Conservation (phyloP, 2,797 vertebrate species). For the Microhierax caerulescens region DNA sequence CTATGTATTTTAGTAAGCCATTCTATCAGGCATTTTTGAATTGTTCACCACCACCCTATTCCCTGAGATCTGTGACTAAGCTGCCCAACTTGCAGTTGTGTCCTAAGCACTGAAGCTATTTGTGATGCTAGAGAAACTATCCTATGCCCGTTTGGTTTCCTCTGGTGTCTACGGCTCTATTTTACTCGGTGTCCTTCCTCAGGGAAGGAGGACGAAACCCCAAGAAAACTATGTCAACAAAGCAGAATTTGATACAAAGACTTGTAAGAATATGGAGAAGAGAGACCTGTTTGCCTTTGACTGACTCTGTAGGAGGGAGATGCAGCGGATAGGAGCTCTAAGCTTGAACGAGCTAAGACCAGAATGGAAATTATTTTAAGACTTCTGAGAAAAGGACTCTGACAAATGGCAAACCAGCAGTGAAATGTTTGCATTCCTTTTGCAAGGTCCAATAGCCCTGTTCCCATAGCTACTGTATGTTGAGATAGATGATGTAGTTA, state of each 20-base stretch:
- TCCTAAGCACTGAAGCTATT: neutral
- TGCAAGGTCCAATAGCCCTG: conserved; percentile 16
- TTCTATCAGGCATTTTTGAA: neutral
- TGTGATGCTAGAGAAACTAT: neutral
- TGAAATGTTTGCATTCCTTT: conserved; percentile 51
- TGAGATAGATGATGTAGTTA: conserved; percentile 40
- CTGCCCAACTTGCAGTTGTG: neutral
- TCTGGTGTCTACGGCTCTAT: neutral
- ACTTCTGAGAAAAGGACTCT: conserved; percentile 13
- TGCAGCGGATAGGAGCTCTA: neutral
- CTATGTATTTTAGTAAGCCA: neutral
- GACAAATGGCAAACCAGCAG: conserved; percentile 22
- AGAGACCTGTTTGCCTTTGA: neutral
- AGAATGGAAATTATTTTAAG: conserved; percentile 19
- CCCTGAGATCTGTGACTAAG: neutral
- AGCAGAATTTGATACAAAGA: neutral
- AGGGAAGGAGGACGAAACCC: neutral
- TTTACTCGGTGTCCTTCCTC: neutral
- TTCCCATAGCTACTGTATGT: conserved; percentile 64
- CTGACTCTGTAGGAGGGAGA: neutral
- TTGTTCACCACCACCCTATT: neutral
- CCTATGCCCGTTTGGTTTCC: neutral
- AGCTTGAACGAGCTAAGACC: neutral
- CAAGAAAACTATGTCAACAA: neutral
- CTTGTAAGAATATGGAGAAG: neutral